Conservation (phyloP, 2,888 invertebrate species). For the Scaptomyza caliginosa region DNA sequence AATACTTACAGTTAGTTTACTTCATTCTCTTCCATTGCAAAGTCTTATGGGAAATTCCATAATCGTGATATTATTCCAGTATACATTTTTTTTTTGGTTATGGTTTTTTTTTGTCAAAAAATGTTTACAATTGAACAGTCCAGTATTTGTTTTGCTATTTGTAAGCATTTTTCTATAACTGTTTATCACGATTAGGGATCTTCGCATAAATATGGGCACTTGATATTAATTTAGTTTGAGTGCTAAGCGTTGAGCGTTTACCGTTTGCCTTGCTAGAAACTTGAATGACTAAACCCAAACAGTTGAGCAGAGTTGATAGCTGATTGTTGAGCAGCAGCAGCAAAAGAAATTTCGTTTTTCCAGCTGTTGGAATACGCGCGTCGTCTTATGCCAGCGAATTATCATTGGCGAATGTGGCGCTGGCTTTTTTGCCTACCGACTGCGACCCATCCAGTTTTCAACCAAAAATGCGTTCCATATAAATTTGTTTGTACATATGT, state of each 20-base stretch:
- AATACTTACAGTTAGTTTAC: conserved; percentile 35
- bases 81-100: no score
- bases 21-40: background rate
- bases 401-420: conserved; percentile 74
- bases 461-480: conserved; percentile 64
- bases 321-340: conserved; percentile 15
- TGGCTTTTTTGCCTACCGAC: conserved; percentile 54
- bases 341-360: conserved; percentile 8
- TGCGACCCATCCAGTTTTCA: conserved; percentile 46
- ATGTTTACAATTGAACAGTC: conserved; percentile 11
- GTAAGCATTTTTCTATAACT: background rate
- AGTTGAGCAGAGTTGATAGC: conserved; percentile 9
- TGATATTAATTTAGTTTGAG: background rate
- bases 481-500: background rate
- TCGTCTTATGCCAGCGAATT: conserved; percentile 77
- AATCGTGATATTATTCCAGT: conserved; percentile 30
- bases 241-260: conserved; percentile 3
- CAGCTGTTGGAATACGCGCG: conserved; percentile 48
- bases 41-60: conserved; percentile 26
- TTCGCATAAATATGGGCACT: conserved; percentile 38
- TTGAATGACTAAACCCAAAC: conserved; percentile 27
- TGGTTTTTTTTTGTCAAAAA: background rate
- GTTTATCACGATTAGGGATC: conserved; percentile 41
- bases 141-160: background rate
- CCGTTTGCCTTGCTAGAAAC: conserved; percentile 26